Evolutionary conservation across 2,797 vertebrate genomes (phyloP).

Genomic region (Onychomys arenicola): DNA sequence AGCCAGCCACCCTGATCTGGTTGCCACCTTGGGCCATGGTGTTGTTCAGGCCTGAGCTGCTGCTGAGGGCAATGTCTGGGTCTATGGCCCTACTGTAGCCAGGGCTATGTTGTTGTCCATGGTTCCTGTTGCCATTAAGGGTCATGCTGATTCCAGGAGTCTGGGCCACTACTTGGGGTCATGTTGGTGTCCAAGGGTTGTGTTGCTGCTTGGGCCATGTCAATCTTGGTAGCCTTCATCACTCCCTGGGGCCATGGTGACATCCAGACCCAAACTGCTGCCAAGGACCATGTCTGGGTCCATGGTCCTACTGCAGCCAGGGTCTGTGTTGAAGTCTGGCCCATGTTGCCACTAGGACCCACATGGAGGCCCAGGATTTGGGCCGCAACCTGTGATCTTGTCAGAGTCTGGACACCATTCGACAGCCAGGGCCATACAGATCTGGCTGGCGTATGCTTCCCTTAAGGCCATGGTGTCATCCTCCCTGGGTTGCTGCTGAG

Average conservation of each 20-base stretch:
- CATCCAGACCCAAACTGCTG: not conserved
- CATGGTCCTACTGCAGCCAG: too few relatives aligned
- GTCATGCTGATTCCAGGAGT: not conserved
- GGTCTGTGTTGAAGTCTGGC: too few relatives aligned
- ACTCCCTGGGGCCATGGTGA: too few relatives aligned
- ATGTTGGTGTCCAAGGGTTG: not conserved
- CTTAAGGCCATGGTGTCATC: too few relatives aligned
- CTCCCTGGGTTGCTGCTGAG: too few relatives aligned
- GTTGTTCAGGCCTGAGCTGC: not conserved
- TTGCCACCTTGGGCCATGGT: not conserved
- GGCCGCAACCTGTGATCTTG: too few relatives aligned
- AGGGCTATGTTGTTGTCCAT: not conserved
- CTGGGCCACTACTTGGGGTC: not conserved
- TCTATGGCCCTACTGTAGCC: not conserved
- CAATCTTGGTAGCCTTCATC: not conserved
- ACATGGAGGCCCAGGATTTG: too few relatives aligned
- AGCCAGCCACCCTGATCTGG: not conserved
- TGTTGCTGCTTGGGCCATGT: not conserved
- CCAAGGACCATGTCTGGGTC: not conserved
- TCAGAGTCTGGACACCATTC: too few relatives aligned
- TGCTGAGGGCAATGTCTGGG: not conserved
- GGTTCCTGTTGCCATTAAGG: not conserved
- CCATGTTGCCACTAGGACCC: too few relatives aligned
- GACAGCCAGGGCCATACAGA: too few relatives aligned
- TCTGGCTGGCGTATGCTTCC: too few relatives aligned